phyloP scores from a whole-genome alignment of 2,797 vertebrate species.

The Sebastes goodei region DNA sequence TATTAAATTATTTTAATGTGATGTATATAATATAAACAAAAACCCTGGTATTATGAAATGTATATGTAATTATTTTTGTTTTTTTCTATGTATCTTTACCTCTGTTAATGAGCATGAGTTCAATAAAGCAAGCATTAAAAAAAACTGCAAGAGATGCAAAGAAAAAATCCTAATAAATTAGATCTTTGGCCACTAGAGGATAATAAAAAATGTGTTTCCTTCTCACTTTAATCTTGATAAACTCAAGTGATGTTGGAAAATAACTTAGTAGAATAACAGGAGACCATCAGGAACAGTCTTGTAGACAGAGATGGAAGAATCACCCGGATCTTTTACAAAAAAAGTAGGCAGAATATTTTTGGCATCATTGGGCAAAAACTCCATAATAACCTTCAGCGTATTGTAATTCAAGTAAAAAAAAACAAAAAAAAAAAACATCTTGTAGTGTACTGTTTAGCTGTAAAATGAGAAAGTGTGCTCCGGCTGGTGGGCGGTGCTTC shows the following conservation, averaged over 20 bases:
- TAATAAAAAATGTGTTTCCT: neutral
- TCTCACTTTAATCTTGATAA: neutral
- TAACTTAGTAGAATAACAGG: neutral
- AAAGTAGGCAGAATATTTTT: too few relatives aligned
- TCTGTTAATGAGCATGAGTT: too few relatives aligned
- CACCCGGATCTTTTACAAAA: too few relatives aligned
- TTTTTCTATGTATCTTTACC: too few relatives aligned
- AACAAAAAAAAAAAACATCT: too few relatives aligned
- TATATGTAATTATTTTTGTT: too few relatives aligned
- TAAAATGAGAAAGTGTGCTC: too few relatives aligned
- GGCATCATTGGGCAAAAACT: too few relatives aligned
- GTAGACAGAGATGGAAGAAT: neutral
- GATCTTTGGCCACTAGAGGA: neutral
- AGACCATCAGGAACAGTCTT: neutral
- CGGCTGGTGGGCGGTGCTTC: fast-evolving
- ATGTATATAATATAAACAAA: fast-evolving
- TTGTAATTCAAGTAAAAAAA: too few relatives aligned
- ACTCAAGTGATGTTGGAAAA: neutral
- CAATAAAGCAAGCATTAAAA: too few relatives aligned
- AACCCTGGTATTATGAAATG: fast-evolving
- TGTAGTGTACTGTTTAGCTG: too few relatives aligned
- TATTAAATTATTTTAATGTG: fast-evolving
- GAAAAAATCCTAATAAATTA: fast-evolving
- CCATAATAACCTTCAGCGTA: too few relatives aligned
- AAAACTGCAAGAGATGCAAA: neutral